Evolutionary conservation across 2,797 vertebrate genomes (phyloP), one percentile per base, ranked within the genome.

Genomic region (Lepilemur septentrionalis): DNA sequence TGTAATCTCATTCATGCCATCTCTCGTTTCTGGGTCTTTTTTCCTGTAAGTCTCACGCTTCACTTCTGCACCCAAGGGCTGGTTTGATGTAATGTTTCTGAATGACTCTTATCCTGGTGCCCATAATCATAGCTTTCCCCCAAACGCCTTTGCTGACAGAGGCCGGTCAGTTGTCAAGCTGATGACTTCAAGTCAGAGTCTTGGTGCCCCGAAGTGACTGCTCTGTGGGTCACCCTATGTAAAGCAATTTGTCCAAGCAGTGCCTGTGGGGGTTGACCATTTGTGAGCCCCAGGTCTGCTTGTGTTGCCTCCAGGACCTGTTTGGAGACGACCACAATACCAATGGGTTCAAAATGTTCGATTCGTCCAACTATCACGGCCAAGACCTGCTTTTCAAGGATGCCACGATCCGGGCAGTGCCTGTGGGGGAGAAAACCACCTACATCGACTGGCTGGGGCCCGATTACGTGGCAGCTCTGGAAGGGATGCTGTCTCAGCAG

Each of bases 331-430:
- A 98, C 89, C 93, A 92, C 59, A 98, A 97, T 43, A 5, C 50
- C 85, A 98, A 98, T 7, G 99, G 41, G 48, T 99, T 99, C 98
- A 99, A 96, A 98, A 99, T 99, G 99, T 99, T 99, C 87, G 98
- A 99, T 98, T 99, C 99, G 2, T 97, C 98, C 87, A 0, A 15
- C 43, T 99, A 99, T 91, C 20, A 94, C 0, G 99, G 99, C 91
- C 98, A 98, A 88, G 99, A 99, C 97, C 98, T 99, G 91, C 98
- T 99, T 94, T 99, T 99, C 98, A 99, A 99, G 97, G 99, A 99
- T 97, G 99, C 99, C 88, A 98, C 99, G 0, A 23, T 99, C 43
- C 98, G 90, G 46, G 98, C 99, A 0, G 98, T 99, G 90, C 99
- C 98, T 0, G 99, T 99, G 0, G 97, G 87, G 38, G 99, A 99